A percentile compares a stretch with the other conserved stretches of the same genome.
phyloP scores from a whole-genome alignment of 2,113 vertebrate species.

The Rattus rattus region DNA sequence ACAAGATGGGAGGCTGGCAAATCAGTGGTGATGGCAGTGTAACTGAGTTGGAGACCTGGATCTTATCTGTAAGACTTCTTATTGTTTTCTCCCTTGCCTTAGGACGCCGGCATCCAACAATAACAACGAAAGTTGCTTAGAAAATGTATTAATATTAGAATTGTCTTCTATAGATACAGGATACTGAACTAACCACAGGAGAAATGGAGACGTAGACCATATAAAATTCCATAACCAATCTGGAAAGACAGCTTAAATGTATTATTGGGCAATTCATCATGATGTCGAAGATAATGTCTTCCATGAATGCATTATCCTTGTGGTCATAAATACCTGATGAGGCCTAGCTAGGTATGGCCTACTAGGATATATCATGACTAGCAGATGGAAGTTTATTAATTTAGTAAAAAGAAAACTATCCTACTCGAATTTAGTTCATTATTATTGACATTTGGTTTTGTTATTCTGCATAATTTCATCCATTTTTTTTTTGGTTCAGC shows the following conservation, averaged over 20 bases:
- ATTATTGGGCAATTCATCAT: slow-evolving; percentile 82
- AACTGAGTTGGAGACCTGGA: background rate
- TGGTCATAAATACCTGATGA: slow-evolving; percentile 83
- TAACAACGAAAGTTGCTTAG: background rate
- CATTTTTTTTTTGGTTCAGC: background rate
- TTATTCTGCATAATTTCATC: background rate
- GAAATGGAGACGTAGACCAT: slow-evolving; percentile 64
- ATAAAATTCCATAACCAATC: slow-evolving; percentile 82
- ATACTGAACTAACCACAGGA: slow-evolving; percentile 57
- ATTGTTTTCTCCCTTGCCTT: slow-evolving; percentile 32
- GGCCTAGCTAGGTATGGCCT: slow-evolving; percentile 62
- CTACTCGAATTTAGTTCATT: slow-evolving; percentile 47
- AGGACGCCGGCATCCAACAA: background rate
- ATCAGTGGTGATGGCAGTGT: background rate
- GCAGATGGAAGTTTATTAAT: slow-evolving; percentile 74
- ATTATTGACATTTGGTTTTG: slow-evolving; percentile 62
- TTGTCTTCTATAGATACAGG: slow-evolving; percentile 58
- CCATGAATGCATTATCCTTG: slow-evolving; percentile 82
- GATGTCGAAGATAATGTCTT: slow-evolving; percentile 81
- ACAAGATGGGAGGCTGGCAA: slow-evolving; percentile 32
- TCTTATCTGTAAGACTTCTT: background rate
- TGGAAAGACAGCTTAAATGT: slow-evolving; percentile 82
- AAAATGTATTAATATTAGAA: slow-evolving; percentile 57
- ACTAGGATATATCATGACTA: slow-evolving; percentile 60
- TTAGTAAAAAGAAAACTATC: slow-evolving; percentile 38